A percentile compares a stretch with the other conserved stretches of the same genome.
Conservation (phyloP, 2,797 vertebrate genomes). For the Gouania willdenowi region DNA sequence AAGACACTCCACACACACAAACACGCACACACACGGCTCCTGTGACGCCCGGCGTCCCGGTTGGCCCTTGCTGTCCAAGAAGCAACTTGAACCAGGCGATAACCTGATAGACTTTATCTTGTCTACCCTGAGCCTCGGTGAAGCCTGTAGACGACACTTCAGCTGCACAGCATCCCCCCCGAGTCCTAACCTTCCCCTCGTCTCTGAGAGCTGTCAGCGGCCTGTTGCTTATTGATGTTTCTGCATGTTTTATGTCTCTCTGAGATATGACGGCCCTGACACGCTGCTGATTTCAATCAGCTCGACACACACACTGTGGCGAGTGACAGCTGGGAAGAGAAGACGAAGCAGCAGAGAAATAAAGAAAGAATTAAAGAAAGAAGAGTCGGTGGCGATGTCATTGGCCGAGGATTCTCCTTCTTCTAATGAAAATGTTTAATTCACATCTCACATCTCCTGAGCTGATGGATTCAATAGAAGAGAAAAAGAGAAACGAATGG, state of each 20-base stretch:
- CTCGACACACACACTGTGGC: constrained; percentile 81
- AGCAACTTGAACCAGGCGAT: constrained; percentile 91
- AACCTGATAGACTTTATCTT: constrained; percentile 99
- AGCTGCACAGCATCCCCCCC: constrained; percentile 86
- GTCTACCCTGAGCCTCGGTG: constrained; percentile 86
- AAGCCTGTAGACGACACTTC: constrained; percentile 94
- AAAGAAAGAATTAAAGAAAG: constrained; percentile 44
- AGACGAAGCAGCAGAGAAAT: constrained; percentile 43
- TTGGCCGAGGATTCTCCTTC: constrained; percentile 72
- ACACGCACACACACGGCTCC: constrained; percentile 36
- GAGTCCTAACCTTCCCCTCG: constrained; percentile 96
- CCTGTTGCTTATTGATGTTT: constrained; percentile 99
- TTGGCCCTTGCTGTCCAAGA: constrained; percentile 84
- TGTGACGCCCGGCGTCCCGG: constrained; percentile 75
- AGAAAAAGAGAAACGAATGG: constrained; percentile 75
- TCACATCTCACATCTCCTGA: constrained; percentile 81
- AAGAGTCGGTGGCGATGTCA: constrained; percentile 73
- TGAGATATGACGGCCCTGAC: constrained; percentile 96
- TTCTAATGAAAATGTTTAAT: constrained; percentile 95
- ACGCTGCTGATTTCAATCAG: constrained; percentile 98
- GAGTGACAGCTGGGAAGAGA: constrained; percentile 70
- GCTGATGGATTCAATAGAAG: constrained; percentile 83
- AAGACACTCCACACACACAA: too few species aligned
- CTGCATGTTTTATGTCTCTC: constrained; percentile 97
- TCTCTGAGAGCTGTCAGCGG: constrained; percentile 95